phyloP scores from a whole-genome alignment of 2,113 vertebrate species.

The Gopherus evgoodei region DNA sequence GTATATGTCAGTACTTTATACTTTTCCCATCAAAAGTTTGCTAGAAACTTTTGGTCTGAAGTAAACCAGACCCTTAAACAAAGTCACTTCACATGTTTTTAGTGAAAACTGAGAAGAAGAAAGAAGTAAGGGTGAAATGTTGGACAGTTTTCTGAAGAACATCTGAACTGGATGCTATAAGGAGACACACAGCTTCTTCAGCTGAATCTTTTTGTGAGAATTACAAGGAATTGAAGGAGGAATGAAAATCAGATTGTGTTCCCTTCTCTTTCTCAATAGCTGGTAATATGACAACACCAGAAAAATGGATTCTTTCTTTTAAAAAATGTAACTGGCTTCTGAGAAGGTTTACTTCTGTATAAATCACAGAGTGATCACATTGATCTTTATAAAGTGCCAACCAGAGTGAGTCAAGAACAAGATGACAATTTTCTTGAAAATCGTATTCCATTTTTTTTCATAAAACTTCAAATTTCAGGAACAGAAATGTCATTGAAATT shows the following conservation, averaged over 20 bases:
- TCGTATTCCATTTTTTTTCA: not conserved
- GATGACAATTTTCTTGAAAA: not conserved
- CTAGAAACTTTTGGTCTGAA: slow-evolving; percentile 67
- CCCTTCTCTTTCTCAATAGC: not conserved
- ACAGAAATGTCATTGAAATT: not conserved
- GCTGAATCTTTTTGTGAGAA: not conserved
- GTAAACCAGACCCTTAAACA: slow-evolving; percentile 51
- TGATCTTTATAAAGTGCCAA: not conserved
- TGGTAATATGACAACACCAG: not conserved
- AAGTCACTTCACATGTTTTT: slow-evolving; percentile 22
- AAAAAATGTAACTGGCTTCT: not conserved
- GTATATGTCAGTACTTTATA: slow-evolving; percentile 57
- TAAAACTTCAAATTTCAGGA: not conserved
- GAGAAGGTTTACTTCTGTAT: rapidly evolving
- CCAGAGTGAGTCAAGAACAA: not conserved
- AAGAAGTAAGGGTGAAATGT: not conserved
- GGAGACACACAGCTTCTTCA: not conserved
- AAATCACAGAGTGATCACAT: not conserved
- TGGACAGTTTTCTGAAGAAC: not conserved
- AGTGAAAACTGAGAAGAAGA: not conserved
- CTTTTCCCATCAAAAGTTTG: slow-evolving; percentile 53
- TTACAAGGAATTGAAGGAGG: not conserved
- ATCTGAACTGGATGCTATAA: not conserved
- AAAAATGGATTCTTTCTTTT: not conserved
- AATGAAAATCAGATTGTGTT: not conserved